Percentiles rank a stretch among this genome's conserved stretches.
Evolutionary conservation across 2,888 invertebrate species (phyloP).

Genomic region (Drosophila algonquin): DNA sequence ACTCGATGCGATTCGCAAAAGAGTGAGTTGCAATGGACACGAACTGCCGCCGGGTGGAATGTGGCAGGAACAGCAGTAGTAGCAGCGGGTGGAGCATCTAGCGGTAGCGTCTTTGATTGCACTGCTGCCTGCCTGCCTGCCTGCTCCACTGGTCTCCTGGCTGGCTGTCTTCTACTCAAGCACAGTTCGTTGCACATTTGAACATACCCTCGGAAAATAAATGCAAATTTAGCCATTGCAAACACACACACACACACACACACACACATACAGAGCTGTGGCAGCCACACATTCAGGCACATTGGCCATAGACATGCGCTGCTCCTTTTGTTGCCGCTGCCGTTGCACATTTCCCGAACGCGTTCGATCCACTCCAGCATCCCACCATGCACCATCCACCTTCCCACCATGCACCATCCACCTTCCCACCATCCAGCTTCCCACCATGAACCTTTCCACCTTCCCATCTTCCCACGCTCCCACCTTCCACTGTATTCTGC

Average conservation of each 20-base stretch:
- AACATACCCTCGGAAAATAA: constrained; percentile 78
- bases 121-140: neutral
- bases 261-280: neutral
- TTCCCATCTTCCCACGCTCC: neutral
- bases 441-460: constrained; percentile 21
- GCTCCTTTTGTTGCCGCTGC: constrained; percentile 65
- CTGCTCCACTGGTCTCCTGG: constrained; percentile 20
- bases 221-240: constrained; percentile 73
- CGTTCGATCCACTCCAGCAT: constrained; percentile 32
- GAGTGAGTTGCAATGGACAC: constrained; percentile 37
- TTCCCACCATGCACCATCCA: neutral
- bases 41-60: constrained; percentile 28
- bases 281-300: constrained; percentile 26
- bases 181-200: constrained; percentile 80
- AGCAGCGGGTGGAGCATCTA: constrained; percentile 7
- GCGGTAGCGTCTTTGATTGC: constrained; percentile 69
- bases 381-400: neutral
- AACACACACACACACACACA: constrained; percentile 36
- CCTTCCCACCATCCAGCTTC: too few relatives aligned
- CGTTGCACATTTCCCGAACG: constrained; percentile 68
- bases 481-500: constrained; percentile 2
- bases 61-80: constrained; percentile 9
- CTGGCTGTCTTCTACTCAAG: constrained; percentile 66
- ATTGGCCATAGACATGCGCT: constrained; percentile 50
- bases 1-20: constrained; percentile 12